Evolutionary conservation across 2,113 vertebrate species (phyloP).

Genomic region (Ciconia stormi): DNA sequence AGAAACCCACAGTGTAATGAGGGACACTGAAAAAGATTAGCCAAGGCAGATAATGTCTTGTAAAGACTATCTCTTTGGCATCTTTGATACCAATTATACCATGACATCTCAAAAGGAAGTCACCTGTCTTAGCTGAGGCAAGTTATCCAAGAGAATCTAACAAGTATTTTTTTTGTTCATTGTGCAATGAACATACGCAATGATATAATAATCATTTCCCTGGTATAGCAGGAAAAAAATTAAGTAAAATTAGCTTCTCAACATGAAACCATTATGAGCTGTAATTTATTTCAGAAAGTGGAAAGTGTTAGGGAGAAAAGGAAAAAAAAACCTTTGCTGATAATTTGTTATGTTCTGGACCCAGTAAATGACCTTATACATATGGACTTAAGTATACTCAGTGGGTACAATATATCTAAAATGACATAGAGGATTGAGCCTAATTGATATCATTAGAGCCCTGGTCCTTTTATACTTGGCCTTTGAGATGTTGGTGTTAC

Average conservation of each 20-base stretch:
- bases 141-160: slow-evolving; percentile 44
- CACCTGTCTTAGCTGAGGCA: slow-evolving; percentile 42
- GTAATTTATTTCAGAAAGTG: slow-evolving; percentile 76
- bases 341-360: slow-evolving; percentile 72
- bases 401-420: slow-evolving; percentile 74
- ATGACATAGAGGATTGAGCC: slow-evolving; percentile 80
- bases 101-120: slow-evolving; percentile 49
- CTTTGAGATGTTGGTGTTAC: slow-evolving; percentile 78
- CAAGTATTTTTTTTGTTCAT: background rate
- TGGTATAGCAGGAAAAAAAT: slow-evolving; percentile 57
- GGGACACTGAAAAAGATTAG: slow-evolving; percentile 51
- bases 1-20: slow-evolving; percentile 48
- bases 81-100: slow-evolving; percentile 62
- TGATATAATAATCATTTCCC: slow-evolving; percentile 35
- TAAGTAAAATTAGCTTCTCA: slow-evolving; percentile 73
- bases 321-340: slow-evolving; percentile 4
- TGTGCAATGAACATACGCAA: background rate
- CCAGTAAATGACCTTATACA: slow-evolving; percentile 84
- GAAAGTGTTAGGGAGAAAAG: slow-evolving; percentile 34
- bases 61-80: slow-evolving; percentile 50
- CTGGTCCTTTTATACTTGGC: slow-evolving; percentile 76
- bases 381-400: slow-evolving; percentile 79
- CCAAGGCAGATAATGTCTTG: slow-evolving; percentile 57
- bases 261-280: slow-evolving; percentile 66
- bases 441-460: slow-evolving; percentile 84